Evolutionary conservation across 2,113 vertebrate genomes (phyloP).

Genomic region (Cinclus cinclus): DNA sequence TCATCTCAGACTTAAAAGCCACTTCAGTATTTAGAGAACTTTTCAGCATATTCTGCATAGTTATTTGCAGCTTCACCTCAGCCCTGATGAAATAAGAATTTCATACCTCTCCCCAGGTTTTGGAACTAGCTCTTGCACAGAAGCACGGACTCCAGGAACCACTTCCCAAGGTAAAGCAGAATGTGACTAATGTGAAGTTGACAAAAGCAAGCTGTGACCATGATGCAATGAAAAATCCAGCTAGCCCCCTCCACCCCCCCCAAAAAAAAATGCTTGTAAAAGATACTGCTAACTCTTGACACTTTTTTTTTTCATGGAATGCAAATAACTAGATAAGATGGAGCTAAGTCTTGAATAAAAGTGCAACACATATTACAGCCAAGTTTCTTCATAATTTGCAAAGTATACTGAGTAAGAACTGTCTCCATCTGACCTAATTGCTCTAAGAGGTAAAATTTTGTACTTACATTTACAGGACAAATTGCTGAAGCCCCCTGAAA

Average conservation of each 20-base stretch:
- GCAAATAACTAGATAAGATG: background rate
- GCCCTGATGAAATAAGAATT: background rate
- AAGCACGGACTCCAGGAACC: background rate
- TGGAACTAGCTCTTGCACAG: background rate
- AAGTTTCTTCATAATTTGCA: background rate
- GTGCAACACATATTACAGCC: background rate
- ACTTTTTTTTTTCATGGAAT: background rate
- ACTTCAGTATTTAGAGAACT: background rate
- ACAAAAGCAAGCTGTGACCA: background rate
- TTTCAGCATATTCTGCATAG: background rate
- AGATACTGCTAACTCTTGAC: background rate
- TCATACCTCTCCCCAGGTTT: background rate
- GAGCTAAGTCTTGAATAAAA: background rate
- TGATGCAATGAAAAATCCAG: background rate
- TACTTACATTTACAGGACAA: background rate
- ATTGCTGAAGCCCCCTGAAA: background rate
- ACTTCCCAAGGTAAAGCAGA: background rate
- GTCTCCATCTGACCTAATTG: background rate
- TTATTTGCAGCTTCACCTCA: background rate
- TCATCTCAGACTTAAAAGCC: background rate
- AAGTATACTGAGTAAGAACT: background rate
- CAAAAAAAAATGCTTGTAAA: background rate
- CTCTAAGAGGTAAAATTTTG: background rate
- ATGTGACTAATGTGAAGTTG: background rate
- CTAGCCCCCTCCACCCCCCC: background rate